These are phyloP conservation scores for Xenotilapia leptura DNA, from an alignment of 2,113 vertebrate species.

Conservation along the genomic window DNA sequence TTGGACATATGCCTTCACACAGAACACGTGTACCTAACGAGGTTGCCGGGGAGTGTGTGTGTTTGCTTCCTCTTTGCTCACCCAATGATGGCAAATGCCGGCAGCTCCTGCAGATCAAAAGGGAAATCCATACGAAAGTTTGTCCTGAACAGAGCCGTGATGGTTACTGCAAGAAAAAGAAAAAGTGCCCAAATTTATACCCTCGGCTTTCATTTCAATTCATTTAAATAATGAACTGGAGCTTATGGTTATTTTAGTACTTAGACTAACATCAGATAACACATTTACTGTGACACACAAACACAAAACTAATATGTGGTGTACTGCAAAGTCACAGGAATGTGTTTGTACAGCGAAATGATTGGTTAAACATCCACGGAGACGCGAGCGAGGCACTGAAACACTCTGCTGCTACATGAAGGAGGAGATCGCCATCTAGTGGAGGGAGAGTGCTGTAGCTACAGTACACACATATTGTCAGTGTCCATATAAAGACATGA, in stretches of 20 bases:
- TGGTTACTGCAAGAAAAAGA: slow-evolving; percentile 75
- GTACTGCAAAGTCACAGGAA: fast-evolving
- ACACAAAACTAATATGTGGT: not conserved
- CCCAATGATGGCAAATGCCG: slow-evolving; percentile 93
- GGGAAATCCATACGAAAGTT: slow-evolving; percentile 96
- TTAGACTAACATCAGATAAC: not conserved
- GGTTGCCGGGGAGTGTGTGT: not conserved
- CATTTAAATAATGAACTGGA: not conserved
- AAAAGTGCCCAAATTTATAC: not conserved
- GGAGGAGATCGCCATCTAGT: slow-evolving; percentile 16
- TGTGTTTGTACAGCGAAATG: fast-evolving
- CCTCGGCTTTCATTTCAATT: not conserved
- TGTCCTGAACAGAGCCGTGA: slow-evolving; percentile 93
- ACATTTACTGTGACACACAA: not conserved
- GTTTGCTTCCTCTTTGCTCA: slow-evolving; percentile 57
- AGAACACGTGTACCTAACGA: not conserved
- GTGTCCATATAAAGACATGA: not conserved
- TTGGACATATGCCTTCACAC: fast-evolving
- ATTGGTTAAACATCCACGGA: not conserved
- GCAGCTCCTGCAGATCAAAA: slow-evolving; percentile 92
- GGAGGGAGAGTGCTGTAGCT: not conserved
- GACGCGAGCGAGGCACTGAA: fast-evolving
- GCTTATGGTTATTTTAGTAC: not conserved
- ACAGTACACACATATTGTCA: not conserved
- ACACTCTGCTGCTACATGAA: not conserved